Evolutionary conservation across 2,888 invertebrate genomes (phyloP).

Genomic region (Epinotia nisella): DNA sequence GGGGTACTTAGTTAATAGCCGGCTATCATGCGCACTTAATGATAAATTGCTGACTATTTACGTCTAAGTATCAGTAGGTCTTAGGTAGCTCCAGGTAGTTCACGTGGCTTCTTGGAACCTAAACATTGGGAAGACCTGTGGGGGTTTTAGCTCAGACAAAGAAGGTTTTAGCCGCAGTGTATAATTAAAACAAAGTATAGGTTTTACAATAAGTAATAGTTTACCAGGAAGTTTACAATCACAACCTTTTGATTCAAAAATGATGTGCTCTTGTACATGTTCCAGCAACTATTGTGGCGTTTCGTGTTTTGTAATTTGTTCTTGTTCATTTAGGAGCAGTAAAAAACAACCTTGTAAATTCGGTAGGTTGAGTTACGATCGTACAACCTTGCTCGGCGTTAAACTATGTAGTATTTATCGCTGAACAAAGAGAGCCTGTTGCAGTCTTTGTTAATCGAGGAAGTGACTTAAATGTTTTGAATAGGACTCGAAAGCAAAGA

Average conservation of each 20-base stretch:
- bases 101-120: neutral
- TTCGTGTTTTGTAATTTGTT: conserved; percentile 47
- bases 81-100: conserved; percentile 11
- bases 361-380: conserved; percentile 48
- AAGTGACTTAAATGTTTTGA: conserved; percentile 27
- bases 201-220: too few species aligned
- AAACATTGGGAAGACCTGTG: neutral
- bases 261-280: conserved; percentile 20
- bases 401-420: conserved; percentile 38
- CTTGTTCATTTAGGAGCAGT: conserved; percentile 59
- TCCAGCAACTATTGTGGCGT: conserved; percentile 33
- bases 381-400: conserved; percentile 37
- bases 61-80: conserved; percentile 14
- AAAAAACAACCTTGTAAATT: conserved; percentile 60
- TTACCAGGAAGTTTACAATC: conserved; percentile 28
- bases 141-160: neutral
- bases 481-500: neutral
- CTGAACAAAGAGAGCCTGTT: conserved; percentile 33
- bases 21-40: conserved; percentile 29
- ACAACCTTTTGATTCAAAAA: conserved; percentile 21
- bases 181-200: neutral
- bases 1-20: conserved; percentile 44
- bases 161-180: neutral
- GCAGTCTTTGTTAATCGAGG: conserved; percentile 43
- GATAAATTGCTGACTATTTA: conserved; percentile 21